Evolutionary conservation across 2,797 vertebrate species (phyloP).

Genomic region (Sebastes nivosus): DNA sequence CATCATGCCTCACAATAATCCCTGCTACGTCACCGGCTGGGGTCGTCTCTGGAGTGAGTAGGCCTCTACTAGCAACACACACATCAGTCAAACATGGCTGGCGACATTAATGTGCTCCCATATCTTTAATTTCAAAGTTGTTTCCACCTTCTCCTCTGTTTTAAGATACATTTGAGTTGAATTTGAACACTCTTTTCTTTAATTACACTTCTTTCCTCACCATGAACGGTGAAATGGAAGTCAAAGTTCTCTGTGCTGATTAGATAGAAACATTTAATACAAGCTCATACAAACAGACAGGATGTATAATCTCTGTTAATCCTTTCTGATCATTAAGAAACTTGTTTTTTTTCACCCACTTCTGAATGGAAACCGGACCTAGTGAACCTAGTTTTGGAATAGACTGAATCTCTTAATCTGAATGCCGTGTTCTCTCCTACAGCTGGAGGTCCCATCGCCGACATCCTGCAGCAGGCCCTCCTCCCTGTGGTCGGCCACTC

Average conservation of each 20-base stretch:
- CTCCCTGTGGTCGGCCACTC: constrained; percentile 84
- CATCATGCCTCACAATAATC: constrained; percentile 69
- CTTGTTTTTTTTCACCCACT: not conserved
- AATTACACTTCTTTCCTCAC: not conserved
- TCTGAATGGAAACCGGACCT: not conserved
- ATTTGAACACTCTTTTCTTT: not conserved
- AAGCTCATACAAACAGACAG: not conserved
- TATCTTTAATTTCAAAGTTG: not conserved
- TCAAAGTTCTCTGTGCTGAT: not conserved
- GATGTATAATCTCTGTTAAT: not conserved
- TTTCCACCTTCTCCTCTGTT: not conserved
- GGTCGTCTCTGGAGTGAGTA: constrained; percentile 86
- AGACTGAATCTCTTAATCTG: not conserved
- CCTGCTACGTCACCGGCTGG: constrained; percentile 92
- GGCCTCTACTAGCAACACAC: constrained; percentile 3
- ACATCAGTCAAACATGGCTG: not conserved
- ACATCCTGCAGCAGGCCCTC: constrained; percentile 89
- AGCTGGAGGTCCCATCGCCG: constrained; percentile 89
- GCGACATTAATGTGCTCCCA: not conserved
- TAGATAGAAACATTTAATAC: not conserved
- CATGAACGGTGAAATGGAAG: not conserved
- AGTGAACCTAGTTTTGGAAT: not conserved
- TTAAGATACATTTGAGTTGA: not conserved
- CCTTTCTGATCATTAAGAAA: not conserved
- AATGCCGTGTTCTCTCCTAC: constrained; percentile 3